Evolutionary conservation across 2,113 vertebrate genomes (phyloP).

Genomic region (Plectropomus leopardus): DNA sequence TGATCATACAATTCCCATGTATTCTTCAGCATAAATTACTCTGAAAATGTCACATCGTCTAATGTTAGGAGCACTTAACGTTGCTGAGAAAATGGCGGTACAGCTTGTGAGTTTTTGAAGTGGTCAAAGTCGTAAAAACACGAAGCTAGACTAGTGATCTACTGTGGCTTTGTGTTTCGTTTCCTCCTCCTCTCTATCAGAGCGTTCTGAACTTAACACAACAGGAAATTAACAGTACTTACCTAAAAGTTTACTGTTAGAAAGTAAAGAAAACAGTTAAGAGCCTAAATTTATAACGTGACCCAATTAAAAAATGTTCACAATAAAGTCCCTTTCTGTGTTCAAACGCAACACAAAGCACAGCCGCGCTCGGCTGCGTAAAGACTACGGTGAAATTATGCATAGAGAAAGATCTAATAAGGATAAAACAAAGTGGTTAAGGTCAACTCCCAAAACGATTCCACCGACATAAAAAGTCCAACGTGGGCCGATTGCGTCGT

Average conservation of each 20-base stretch:
- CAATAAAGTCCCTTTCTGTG: conserved; percentile 61
- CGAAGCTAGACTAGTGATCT: not conserved
- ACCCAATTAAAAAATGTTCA: conserved; percentile 9
- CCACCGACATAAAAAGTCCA: conserved; percentile 24
- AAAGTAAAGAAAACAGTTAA: conserved; percentile 2
- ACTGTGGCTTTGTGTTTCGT: conserved; percentile 38
- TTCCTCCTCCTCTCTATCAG: conserved; percentile 44
- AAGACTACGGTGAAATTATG: conserved; percentile 67
- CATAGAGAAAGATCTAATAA: conserved; percentile 74
- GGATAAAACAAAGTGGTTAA: conserved; percentile 68
- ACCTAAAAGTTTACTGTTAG: conserved; percentile 13
- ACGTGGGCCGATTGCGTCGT: conserved; percentile 30
- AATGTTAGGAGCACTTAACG: not conserved
- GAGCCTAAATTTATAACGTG: conserved; percentile 50
- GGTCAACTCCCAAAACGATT: conserved; percentile 64
- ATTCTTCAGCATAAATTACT: not conserved
- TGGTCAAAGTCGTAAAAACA: not conserved
- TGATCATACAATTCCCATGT: not conserved
- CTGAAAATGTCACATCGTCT: not conserved
- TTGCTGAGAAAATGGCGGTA: not conserved
- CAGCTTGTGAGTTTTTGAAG: not conserved
- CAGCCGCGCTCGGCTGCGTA: conserved; percentile 16
- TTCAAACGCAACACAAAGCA: conserved; percentile 42
- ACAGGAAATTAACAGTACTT: conserved; percentile 29
- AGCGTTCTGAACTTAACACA: conserved; percentile 32